Conservation (phyloP, 64 coral and sea anemone species). For the Montipora sp. region DNA sequence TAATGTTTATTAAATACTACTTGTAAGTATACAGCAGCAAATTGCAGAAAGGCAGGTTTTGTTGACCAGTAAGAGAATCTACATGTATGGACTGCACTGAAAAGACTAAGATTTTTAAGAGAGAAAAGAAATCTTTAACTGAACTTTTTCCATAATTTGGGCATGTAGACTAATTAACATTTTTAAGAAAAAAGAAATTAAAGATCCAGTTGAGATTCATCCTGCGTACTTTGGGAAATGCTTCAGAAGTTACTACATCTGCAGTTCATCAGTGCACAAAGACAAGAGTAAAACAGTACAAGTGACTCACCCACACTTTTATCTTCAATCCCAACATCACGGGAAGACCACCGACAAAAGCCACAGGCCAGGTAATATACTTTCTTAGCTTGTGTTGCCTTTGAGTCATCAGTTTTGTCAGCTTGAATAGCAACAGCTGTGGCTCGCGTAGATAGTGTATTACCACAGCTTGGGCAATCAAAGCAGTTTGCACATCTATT, state of each 20-base stretch:
- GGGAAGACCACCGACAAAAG: constrained; percentile 96
- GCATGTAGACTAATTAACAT: too few relatives aligned
- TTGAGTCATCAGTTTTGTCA: constrained; percentile 76
- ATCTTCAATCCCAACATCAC: constrained; percentile 90
- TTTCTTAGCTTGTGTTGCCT: constrained; percentile 92
- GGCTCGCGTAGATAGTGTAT: constrained; percentile 91
- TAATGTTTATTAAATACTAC: too few relatives aligned
- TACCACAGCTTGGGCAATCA: constrained; percentile 98
- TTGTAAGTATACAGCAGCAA: too few relatives aligned
- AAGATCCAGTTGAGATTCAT: too few relatives aligned
- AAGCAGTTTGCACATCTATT: constrained; percentile 97
- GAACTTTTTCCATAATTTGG: too few relatives aligned
- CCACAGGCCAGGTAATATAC: constrained; percentile 98
- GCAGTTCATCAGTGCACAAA: neutral
- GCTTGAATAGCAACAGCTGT: constrained; percentile 89
- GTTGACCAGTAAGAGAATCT: too few relatives aligned
- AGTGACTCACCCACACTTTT: constrained; percentile 82
- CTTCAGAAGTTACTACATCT: too few relatives aligned
- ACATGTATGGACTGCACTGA: too few relatives aligned
- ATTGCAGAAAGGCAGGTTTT: too few relatives aligned
- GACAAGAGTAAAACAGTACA: neutral
- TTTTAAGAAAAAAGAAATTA: too few relatives aligned
- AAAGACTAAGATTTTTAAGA: neutral
- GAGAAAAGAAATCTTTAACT: neutral
- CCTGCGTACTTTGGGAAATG: too few relatives aligned